These are phyloP conservation scores for Hephaestus fuliginosus DNA, from an alignment of 2,797 vertebrate genomes.

Conservation along the genomic window DNA sequence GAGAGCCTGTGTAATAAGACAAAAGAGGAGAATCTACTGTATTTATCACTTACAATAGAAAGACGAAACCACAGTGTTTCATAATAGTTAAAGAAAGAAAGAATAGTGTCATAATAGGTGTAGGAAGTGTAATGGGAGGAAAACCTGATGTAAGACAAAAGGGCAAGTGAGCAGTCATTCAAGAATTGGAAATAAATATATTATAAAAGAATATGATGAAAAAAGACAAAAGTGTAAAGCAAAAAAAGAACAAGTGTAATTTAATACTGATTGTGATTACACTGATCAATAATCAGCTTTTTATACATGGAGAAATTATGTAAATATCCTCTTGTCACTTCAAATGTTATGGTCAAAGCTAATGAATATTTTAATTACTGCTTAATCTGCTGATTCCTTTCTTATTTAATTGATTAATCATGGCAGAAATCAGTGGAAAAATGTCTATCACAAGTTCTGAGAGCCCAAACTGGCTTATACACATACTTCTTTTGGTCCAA, in stretches of 20 bases:
- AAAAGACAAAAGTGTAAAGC: neutral
- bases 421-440: neutral
- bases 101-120: neutral
- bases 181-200: neutral
- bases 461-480: neutral
- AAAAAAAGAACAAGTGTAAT: neutral
- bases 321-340: neutral
- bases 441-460: accelerated
- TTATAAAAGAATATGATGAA: neutral
- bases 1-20: neutral
- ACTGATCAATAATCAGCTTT: neutral
- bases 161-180: neutral
- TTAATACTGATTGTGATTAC: neutral
- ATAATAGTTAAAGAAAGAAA: neutral
- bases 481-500: neutral
- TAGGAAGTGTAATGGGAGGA: neutral
- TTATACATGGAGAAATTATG: neutral
- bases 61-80: neutral
- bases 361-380: neutral
- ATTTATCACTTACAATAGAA: conserved; percentile 18
- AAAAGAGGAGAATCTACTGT: conserved; percentile 14
- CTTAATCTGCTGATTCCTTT: neutral
- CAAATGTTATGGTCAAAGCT: neutral
- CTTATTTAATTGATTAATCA: neutral
- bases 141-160: conserved; percentile 8